Conservation (phyloP, 2,888 invertebrate species). For the Drosophila pegasa region DNA sequence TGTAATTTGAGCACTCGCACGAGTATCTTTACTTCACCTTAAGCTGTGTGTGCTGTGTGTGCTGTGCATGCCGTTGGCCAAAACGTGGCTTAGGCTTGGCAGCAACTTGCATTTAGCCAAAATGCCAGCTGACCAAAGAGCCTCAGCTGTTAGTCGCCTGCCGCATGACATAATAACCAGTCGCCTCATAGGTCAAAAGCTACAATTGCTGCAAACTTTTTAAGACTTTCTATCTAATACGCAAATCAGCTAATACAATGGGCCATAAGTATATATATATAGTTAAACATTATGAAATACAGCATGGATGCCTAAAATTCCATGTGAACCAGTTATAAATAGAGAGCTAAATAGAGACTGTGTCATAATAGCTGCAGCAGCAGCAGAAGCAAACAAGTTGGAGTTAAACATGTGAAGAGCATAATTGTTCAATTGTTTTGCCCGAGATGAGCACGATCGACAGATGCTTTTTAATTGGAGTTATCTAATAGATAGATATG, state of each 20-base stretch:
- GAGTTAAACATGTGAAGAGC: constrained; percentile 9
- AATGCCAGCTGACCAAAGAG: constrained; percentile 49
- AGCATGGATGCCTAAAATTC: background rate
- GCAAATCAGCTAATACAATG: constrained; percentile 12
- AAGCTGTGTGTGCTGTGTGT: constrained; percentile 21
- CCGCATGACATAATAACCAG: constrained; percentile 57
- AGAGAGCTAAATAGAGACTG: background rate
- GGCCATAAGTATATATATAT: background rate
- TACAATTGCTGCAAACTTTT: constrained; percentile 11
- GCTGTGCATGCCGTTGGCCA: constrained; percentile 27
- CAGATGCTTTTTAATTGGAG: background rate
- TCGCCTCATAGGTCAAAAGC: constrained; percentile 55
- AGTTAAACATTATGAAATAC: constrained; percentile 4
- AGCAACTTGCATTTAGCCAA: constrained; percentile 11
- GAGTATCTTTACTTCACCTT: constrained; percentile 25
- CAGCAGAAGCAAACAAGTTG: constrained; percentile 3
- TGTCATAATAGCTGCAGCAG: constrained; percentile 4
- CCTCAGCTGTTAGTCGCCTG: constrained; percentile 15
- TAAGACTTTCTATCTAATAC: constrained; percentile 5
- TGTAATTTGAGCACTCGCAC: constrained; percentile 54
- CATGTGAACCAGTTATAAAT: constrained; percentile 9
- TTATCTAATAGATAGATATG: background rate
- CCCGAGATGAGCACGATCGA: background rate
- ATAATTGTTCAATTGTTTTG: constrained; percentile 8
- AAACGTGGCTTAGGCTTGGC: constrained; percentile 53